Base-by-base conservation (phyloP, 2,888 invertebrate species). In the Phyto melanocephala region DNA sequence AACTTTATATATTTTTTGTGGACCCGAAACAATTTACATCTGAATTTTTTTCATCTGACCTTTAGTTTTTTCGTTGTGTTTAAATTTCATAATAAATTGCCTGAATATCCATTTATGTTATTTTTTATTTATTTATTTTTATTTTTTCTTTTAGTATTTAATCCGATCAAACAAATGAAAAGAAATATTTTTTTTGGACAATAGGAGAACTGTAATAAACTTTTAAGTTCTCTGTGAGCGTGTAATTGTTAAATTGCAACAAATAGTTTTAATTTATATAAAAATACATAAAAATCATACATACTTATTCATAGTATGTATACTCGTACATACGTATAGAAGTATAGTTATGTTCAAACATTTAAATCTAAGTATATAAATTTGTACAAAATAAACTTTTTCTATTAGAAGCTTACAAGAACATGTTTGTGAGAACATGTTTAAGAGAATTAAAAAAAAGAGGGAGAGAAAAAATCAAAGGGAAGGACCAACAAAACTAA, bases 401-500 rank as follows among this genome's bases (percentile, higher is more conserved):
- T 13, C 76, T 71, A 60, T 81, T 76, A 62, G 45, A 71, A 76
- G 71, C 76, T 81, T 65, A 76, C 65, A 71, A 71, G 65, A 76
- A 76, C 47, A 65, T 65, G n/a, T 45, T 75, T 65, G 42, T 33
- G 20, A 45, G 28, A 56, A n/a, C n/a, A n/a, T n/a, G 42, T 24
- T 50, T 50, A 13, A 60, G 52, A n/a, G n/a, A 76, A 52, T 6
- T 24, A 35, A 56, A 45, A 28, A 37, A 50, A 42, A 8, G 17
- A 17, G 56, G 22, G 28, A 56, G n/a, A n/a, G n/a, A n/a, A n/a
- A n/a, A n/a, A n/a, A n/a, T n/a, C n/a, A n/a, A n/a, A n/a, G n/a
- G n/a, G n/a, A n/a, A n/a, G n/a, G n/a, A 22, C 5, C 45, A 47
- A 17, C n/a, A 20, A 45, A 11, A 28, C n/a, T 45, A 7, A 45